These are phyloP conservation scores for Pasiphila rectangulata DNA, from an alignment of 2,888 invertebrate species.

Conservation along the genomic window DNA sequence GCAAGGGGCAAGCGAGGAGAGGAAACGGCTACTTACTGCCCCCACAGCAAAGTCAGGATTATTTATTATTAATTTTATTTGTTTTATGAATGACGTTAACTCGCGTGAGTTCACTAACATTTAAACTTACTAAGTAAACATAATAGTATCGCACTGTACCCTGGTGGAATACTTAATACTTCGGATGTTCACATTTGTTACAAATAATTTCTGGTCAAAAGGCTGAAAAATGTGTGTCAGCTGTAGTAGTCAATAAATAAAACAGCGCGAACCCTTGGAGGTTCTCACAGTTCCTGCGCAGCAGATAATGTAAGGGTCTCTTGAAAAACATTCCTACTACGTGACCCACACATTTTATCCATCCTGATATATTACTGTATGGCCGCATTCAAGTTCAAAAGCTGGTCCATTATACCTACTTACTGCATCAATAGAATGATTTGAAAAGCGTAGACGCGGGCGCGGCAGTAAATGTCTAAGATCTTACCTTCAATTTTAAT, in stretches of 20 bases:
- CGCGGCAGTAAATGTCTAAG: too few species aligned
- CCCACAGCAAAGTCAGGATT: too few species aligned
- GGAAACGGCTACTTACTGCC: too few species aligned
- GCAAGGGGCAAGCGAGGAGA: too few species aligned
- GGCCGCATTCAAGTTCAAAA: conserved; percentile 30
- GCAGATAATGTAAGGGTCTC: conserved; percentile 57
- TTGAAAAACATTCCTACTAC: conserved; percentile 68
- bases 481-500: too few species aligned
- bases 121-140: too few species aligned
- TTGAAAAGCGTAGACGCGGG: too few species aligned
- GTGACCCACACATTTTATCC: conserved; percentile 66
- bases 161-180: not conserved
- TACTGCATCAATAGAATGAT: not conserved
- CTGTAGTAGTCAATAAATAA: conserved; percentile 31
- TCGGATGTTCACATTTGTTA: not conserved
- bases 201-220: conserved; percentile 4
- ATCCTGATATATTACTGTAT: conserved; percentile 62
- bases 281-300: conserved; percentile 42
- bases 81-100: too few species aligned
- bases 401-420: not conserved
- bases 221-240: conserved; percentile 16
- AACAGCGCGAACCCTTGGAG: conserved; percentile 41
- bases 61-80: too few species aligned
- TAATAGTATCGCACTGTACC: not conserved
- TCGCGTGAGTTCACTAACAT: too few species aligned